Conservation (phyloP, 2,113 vertebrate species). For the Rousettus leschenaultii region DNA sequence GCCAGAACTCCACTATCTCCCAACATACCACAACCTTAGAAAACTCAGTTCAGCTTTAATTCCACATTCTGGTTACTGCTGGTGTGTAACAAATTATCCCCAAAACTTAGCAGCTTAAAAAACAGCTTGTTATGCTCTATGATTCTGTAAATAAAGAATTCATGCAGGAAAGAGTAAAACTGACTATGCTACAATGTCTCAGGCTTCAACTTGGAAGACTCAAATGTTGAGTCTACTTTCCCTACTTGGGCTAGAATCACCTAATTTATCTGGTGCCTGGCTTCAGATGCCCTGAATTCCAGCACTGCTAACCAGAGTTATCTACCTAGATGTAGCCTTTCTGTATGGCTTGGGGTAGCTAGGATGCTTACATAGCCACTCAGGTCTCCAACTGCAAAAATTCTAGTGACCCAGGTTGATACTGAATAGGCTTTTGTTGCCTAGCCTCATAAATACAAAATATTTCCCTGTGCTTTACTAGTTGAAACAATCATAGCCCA, state of each 20-base stretch:
- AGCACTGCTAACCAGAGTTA: too few relatives aligned
- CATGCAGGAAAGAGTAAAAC: background rate
- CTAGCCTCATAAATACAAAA: background rate
- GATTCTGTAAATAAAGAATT: background rate
- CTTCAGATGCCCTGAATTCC: background rate
- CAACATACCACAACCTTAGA: background rate
- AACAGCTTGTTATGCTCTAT: background rate
- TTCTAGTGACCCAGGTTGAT: background rate
- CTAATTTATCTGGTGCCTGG: background rate
- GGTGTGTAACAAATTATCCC: background rate
- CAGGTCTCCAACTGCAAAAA: background rate
- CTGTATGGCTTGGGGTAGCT: background rate
- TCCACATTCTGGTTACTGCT: background rate
- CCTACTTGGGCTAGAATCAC: background rate
- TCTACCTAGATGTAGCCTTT: background rate
- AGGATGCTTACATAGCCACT: background rate
- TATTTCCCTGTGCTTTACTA: background rate
- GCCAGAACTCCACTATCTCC: background rate
- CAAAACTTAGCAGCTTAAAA: background rate
- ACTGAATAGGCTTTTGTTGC: background rate
- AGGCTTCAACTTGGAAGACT: background rate
- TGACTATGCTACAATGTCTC: background rate
- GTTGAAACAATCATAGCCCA: background rate
- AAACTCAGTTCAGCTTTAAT: background rate
- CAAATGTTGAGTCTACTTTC: background rate